These are phyloP conservation scores for Agrilus cyanescens DNA, from an alignment of 2,888 invertebrate genomes.

Conservation along the genomic window DNA sequence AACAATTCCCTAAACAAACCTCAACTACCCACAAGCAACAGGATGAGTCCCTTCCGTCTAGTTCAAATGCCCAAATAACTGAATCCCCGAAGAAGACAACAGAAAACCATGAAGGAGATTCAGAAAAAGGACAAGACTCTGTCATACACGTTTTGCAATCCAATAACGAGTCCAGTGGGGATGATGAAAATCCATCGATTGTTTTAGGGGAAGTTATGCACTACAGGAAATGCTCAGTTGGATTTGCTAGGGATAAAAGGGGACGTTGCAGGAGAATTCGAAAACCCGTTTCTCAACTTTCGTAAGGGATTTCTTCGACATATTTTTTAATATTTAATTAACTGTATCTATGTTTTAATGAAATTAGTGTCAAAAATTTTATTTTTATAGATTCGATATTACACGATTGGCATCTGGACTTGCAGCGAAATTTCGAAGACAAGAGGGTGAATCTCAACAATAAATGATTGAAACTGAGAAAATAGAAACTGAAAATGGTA, in stretches of 20 bases:
- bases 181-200: too few relatives aligned
- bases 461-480: neutral
- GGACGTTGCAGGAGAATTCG: conserved; percentile 32
- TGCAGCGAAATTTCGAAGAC: conserved; percentile 22
- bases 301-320: conserved; percentile 10
- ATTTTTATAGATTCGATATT: conserved; percentile 26
- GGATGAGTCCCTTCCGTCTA: too few relatives aligned
- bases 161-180: too few relatives aligned
- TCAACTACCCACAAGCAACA: too few relatives aligned
- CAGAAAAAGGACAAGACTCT: too few relatives aligned
- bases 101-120: too few relatives aligned
- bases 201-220: conserved; percentile 23
- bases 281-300: conserved; percentile 19
- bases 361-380: neutral
- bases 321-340: neutral
- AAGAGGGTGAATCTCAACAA: neutral
- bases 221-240: conserved; percentile 25
- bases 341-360: conserved; percentile 13
- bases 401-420: conserved; percentile 27
- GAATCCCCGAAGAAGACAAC: too few relatives aligned
- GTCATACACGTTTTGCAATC: too few relatives aligned
- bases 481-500: neutral
- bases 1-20: too few relatives aligned
- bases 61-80: too few relatives aligned
- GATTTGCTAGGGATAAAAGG: conserved; percentile 29